phyloP scores from a whole-genome alignment of 2,797 vertebrate species.

The Propithecus perrieri region DNA sequence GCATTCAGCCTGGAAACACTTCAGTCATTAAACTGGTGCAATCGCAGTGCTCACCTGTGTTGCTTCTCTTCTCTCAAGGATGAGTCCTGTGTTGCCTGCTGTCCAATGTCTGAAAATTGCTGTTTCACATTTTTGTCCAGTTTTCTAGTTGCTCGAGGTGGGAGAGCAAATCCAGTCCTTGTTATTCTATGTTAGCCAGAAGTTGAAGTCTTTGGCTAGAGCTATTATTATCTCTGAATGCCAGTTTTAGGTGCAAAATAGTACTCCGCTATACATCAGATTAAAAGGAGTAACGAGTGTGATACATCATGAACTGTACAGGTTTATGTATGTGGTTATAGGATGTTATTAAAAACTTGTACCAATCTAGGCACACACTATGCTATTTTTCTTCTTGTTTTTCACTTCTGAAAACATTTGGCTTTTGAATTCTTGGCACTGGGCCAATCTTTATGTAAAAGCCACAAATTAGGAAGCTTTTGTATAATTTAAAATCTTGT shows the following conservation, averaged over 20 bases:
- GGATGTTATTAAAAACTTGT: constrained; percentile 4
- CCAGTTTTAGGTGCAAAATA: neutral
- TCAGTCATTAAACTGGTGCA: neutral
- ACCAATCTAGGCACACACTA: neutral
- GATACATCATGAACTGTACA: neutral
- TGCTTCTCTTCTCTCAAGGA: neutral
- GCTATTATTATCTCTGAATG: neutral
- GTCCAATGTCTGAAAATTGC: neutral
- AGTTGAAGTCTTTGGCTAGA: neutral
- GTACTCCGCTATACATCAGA: neutral
- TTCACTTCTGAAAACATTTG: constrained; percentile 35
- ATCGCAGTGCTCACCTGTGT: neutral
- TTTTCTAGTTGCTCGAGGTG: neutral
- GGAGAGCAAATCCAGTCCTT: neutral
- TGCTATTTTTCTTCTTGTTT: constrained; percentile 28
- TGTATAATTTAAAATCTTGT: constrained; percentile 28
- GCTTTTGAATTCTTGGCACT: constrained; percentile 21
- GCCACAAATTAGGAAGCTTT: constrained; percentile 47
- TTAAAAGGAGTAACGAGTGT: neutral
- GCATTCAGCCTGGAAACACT: neutral
- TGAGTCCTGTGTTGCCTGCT: neutral
- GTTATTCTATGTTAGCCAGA: neutral
- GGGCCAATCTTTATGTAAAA: constrained; percentile 20
- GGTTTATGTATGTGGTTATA: neutral
- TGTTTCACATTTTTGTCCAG: neutral